A percentile compares a stretch with the other conserved stretches of the same genome.
Conservation (phyloP, 2,797 vertebrate genomes). For the Sebastes steindachneri region DNA sequence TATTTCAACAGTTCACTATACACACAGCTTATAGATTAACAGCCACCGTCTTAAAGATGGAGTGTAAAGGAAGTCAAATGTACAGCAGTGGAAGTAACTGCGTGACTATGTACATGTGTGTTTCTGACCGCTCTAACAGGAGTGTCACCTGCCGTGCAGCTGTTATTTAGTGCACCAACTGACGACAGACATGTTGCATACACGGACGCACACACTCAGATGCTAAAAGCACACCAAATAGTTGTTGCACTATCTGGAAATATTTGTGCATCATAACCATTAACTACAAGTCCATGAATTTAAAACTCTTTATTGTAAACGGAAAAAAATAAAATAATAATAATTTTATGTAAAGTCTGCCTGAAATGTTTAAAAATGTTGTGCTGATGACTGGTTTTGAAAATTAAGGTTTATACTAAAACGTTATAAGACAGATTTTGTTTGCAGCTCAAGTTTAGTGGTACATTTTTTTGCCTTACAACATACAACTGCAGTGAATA, state of each 20-base stretch:
- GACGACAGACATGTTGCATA: constrained; percentile 17
- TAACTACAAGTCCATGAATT: background rate
- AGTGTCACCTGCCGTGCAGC: constrained; percentile 31
- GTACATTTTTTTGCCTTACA: background rate
- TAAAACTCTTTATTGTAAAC: background rate
- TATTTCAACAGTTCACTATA: constrained; percentile 48
- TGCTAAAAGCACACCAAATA: background rate
- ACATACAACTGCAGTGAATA: background rate
- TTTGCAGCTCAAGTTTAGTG: background rate
- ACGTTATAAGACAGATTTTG: background rate
- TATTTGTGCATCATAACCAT: background rate
- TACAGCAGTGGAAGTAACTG: background rate
- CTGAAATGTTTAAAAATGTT: background rate
- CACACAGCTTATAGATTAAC: constrained; percentile 49
- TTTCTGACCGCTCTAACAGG: constrained; percentile 6
- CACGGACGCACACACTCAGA: background rate
- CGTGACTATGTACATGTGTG: background rate
- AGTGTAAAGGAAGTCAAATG: constrained; percentile 30
- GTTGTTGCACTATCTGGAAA: background rate
- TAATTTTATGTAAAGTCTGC: background rate
- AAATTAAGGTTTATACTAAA: background rate
- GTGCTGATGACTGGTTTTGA: background rate
- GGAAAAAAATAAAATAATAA: background rate
- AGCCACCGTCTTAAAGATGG: constrained; percentile 31
- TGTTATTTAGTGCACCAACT: constrained; percentile 36